These are phyloP conservation scores for Boloria euphrosyne DNA, from an alignment of 2,888 invertebrate genomes.

Conservation along the genomic window DNA sequence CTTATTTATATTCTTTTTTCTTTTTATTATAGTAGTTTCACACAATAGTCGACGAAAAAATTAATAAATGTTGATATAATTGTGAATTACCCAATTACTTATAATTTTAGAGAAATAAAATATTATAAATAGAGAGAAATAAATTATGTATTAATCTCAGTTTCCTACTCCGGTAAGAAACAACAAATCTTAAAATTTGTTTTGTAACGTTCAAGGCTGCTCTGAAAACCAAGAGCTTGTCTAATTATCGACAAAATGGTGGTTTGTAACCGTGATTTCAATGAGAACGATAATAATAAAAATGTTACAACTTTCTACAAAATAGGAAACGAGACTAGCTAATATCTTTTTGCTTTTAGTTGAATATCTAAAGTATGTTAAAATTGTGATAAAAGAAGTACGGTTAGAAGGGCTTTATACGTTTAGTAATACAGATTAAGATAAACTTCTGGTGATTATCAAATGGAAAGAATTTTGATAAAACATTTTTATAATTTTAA, in stretches of 20 bases:
- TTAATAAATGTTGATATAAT: too few species aligned
- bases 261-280: conserved; percentile 15
- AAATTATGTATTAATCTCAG: too few species aligned
- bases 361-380: conserved; percentile 11
- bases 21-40: too few species aligned
- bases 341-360: conserved; percentile 31
- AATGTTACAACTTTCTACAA: conserved; percentile 26
- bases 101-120: too few species aligned
- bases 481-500: too few species aligned
- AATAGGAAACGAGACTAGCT: conserved; percentile 19
- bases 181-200: background rate
- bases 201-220: background rate
- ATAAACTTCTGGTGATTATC: background rate
- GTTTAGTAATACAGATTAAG: background rate
- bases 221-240: conserved; percentile 14
- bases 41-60: too few species aligned
- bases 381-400: background rate
- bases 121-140: too few species aligned
- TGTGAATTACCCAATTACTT: too few species aligned
- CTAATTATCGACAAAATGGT: conserved; percentile 18
- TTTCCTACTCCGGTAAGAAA: too few species aligned
- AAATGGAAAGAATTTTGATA: background rate
- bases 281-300: conserved; percentile 19
- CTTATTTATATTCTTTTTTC: too few species aligned
- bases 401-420: background rate